Evolutionary conservation across 2,797 vertebrate genomes (phyloP).

Genomic region (Pseudomugil gertrudae): DNA sequence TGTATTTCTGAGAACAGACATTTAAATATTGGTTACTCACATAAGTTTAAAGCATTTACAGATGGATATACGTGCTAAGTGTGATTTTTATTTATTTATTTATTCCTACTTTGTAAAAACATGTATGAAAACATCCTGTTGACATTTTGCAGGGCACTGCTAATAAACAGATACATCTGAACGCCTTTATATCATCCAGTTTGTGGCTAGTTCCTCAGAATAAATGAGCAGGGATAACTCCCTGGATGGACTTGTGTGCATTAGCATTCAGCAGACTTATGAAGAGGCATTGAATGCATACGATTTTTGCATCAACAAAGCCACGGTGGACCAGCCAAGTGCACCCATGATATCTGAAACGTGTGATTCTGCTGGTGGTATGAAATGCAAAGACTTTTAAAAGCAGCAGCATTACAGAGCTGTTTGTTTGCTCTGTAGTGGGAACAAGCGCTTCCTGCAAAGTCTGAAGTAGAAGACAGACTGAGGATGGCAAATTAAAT

Average conservation of each 20-base stretch:
- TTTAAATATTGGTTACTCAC: neutral
- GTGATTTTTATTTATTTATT: neutral
- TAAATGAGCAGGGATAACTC: neutral
- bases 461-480: neutral
- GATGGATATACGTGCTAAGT: neutral
- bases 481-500: neutral
- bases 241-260: neutral
- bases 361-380: slow-evolving; percentile 8
- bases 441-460: slow-evolving; percentile 7
- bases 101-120: neutral
- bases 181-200: neutral
- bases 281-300: slow-evolving; percentile 14
- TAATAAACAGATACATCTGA: neutral
- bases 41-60: neutral
- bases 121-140: neutral
- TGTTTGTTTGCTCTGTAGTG: slow-evolving; percentile 5
- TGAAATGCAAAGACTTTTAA: slow-evolving; percentile 13
- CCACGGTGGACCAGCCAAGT: slow-evolving; percentile 25
- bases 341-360: slow-evolving; percentile 9
- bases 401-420: neutral
- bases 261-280: slow-evolving; percentile 14
- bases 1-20: slow-evolving; percentile 15
- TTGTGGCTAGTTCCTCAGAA: neutral
- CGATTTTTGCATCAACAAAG: slow-evolving; percentile 12
- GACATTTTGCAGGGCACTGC: slow-evolving; percentile 5